These are phyloP conservation scores for Tetraneura akinire DNA, from an alignment of 1,140 invertebrate genomes.

Conservation along the genomic window DNA sequence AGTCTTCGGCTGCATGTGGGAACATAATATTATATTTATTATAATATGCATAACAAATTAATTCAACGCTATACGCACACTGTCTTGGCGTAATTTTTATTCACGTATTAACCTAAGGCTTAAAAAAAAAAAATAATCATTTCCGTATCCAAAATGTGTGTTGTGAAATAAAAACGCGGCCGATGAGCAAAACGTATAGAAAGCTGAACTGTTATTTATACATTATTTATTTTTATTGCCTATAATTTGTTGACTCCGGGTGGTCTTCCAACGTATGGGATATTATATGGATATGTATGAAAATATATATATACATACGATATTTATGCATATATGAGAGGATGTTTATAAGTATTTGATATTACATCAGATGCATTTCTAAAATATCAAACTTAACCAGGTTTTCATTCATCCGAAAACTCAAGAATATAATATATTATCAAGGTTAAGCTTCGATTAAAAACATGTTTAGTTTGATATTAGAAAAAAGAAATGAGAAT, in stretches of 20 bases:
- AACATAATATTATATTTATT: no score
- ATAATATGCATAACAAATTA: conserved; percentile 23
- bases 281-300: no score
- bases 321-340: neutral
- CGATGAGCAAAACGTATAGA: neutral
- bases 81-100: neutral
- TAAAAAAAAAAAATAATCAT: conserved; percentile 11
- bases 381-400: conserved; percentile 7
- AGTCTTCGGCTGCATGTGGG: neutral
- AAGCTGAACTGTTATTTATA: conserved; percentile 5
- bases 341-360: conserved; percentile 14
- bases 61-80: no score
- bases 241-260: conserved; percentile 2
- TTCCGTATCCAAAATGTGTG: conserved; percentile 8
- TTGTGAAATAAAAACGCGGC: conserved; percentile 17
- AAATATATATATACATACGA: neutral
- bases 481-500: neutral
- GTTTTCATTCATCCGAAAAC: conserved; percentile 28
- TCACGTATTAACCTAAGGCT: conserved; percentile 28
- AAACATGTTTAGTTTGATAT: conserved; percentile 12
- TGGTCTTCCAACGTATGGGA: neutral
- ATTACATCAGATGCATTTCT: conserved; percentile 8
- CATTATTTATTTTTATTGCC: conserved; percentile 36
- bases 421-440: neutral
- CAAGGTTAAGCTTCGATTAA: conserved; percentile 2